A percentile compares a stretch with the other conserved stretches of the same genome.
Conservation (phyloP, 2,113 vertebrate species). For the Equus przewalskii region DNA sequence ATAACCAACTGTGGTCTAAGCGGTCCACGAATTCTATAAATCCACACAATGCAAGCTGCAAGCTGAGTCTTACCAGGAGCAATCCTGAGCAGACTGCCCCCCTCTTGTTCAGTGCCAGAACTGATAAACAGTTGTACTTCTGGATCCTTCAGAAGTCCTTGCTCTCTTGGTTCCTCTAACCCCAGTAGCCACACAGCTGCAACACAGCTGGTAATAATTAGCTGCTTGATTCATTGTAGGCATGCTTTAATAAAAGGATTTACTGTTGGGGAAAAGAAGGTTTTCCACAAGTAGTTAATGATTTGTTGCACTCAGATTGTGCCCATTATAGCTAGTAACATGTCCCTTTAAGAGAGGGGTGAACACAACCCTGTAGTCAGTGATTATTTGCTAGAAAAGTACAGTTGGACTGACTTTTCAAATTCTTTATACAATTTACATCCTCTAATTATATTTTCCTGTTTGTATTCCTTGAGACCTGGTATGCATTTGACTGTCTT, state of each 20-base stretch:
- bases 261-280: not conserved
- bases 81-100: not conserved
- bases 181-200: not conserved
- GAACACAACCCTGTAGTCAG: not conserved
- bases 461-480: conserved; percentile 31
- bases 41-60: not conserved
- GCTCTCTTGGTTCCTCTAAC: not conserved
- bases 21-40: not conserved
- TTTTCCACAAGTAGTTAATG: conserved; percentile 45
- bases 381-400: conserved; percentile 28
- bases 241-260: conserved; percentile 33
- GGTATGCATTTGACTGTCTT: not conserved
- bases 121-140: not conserved
- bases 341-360: conserved; percentile 6
- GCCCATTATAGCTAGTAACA: conserved; percentile 7
- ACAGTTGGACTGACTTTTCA: not conserved
- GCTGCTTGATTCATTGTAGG: conserved; percentile 12
- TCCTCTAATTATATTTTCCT: conserved; percentile 1
- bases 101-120: not conserved
- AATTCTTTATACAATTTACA: not conserved
- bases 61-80: not conserved
- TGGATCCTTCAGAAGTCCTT: not conserved
- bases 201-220: conserved; percentile 54
- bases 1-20: not conserved
- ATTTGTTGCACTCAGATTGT: conserved; percentile 43